These are phyloP conservation scores for Battus philenor DNA, from an alignment of 1,140 invertebrate genomes.

Conservation along the genomic window DNA sequence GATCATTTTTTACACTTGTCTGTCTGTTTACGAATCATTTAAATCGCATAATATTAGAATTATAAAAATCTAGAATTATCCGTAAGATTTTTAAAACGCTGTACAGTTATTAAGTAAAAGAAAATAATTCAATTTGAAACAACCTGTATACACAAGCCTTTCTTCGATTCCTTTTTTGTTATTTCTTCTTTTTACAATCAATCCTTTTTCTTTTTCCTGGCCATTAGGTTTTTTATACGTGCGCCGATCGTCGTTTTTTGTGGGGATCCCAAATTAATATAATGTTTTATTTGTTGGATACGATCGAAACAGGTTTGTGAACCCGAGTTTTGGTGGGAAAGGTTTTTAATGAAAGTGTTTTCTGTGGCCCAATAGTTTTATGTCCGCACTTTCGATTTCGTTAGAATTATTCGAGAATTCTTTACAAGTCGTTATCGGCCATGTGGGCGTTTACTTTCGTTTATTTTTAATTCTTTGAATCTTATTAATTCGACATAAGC, in stretches of 20 bases:
- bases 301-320: slow-evolving; percentile 55
- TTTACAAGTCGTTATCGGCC: too few relatives aligned
- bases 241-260: slow-evolving; percentile 68
- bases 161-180: slow-evolving; percentile 45
- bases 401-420: slow-evolving; percentile 15
- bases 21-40: too few relatives aligned
- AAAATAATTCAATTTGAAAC: slow-evolving; percentile 25
- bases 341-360: slow-evolving; percentile 70
- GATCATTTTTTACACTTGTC: too few relatives aligned
- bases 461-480: too few relatives aligned
- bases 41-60: too few relatives aligned
- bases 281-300: slow-evolving; percentile 57
- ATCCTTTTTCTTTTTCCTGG: slow-evolving; percentile 66
- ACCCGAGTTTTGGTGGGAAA: slow-evolving; percentile 49
- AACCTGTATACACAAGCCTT: slow-evolving; percentile 65
- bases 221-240: slow-evolving; percentile 69
- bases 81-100: not conserved
- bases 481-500: too few relatives aligned
- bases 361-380: slow-evolving; percentile 43
- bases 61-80: too few relatives aligned
- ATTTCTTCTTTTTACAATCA: slow-evolving; percentile 46
- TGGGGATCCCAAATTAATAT: slow-evolving; percentile 73
- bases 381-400: slow-evolving; percentile 58
- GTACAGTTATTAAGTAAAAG: slow-evolving; percentile 14
- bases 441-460: too few relatives aligned